Conservation (phyloP, 2,797 vertebrate species). For the Rhincodon typus region DNA sequence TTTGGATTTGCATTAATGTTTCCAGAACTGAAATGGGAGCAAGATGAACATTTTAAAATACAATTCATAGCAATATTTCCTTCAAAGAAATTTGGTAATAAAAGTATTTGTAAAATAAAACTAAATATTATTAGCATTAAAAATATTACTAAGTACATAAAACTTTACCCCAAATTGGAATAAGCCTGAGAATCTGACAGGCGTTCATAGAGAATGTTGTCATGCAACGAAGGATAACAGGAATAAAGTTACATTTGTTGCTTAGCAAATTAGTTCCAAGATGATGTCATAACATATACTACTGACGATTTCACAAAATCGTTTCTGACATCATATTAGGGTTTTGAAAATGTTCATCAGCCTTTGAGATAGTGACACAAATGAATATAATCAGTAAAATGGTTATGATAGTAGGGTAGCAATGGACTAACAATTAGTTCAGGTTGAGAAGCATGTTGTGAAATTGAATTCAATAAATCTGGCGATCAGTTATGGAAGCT, state of each 20-base stretch:
- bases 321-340: conserved; percentile 12
- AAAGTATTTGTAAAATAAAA: neutral
- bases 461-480: neutral
- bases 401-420: neutral
- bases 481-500: neutral
- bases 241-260: neutral
- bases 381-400: neutral
- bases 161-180: conserved; percentile 2
- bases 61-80: neutral
- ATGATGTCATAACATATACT: conserved; percentile 6
- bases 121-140: neutral
- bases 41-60: neutral
- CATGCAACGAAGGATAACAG: neutral
- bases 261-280: conserved; percentile 15
- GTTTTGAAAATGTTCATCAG: neutral
- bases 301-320: neutral
- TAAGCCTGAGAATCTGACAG: neutral
- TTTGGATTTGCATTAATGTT: neutral
- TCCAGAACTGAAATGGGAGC: neutral
- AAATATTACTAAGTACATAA: neutral
- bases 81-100: neutral
- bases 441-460: no score
- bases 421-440: no score
- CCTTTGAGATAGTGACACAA: neutral
- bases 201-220: neutral